These are phyloP conservation scores for Parotia lawesii DNA, from an alignment of 2,113 vertebrate species.

Conservation along the genomic window DNA sequence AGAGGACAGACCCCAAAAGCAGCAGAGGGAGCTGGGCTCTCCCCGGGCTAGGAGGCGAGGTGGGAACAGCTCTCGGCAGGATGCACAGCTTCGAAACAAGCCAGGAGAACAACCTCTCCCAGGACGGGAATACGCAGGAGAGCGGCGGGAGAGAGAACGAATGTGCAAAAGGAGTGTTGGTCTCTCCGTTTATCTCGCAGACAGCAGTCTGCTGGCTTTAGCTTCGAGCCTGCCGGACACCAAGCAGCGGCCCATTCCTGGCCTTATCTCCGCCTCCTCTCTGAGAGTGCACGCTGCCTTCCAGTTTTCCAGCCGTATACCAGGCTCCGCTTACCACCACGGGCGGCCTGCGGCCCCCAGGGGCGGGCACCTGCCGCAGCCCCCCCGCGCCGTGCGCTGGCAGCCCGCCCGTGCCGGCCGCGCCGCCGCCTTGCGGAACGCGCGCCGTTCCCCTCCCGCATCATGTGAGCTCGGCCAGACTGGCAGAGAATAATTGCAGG, in stretches of 20 bases:
- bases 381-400: background rate
- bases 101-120: background rate
- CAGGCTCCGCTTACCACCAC: slow-evolving; percentile 2
- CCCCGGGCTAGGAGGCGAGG: rapidly evolving
- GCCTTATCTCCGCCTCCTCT: background rate
- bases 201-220: background rate
- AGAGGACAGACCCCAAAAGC: background rate
- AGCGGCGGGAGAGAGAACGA: background rate
- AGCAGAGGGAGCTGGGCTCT: background rate
- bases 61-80: background rate
- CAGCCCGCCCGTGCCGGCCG: background rate
- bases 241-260: background rate
- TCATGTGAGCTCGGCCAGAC: background rate
- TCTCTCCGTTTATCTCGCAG: background rate
- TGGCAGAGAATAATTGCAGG: background rate
- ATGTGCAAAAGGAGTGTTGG: background rate
- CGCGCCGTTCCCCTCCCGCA: background rate
- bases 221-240: background rate
- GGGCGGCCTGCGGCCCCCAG: background rate
- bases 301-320: background rate
- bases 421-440: background rate
- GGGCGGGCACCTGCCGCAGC: background rate
- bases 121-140: background rate
- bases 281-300: rapidly evolving
- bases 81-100: background rate